Conservation (phyloP, 1,140 invertebrate genomes). For the Oncopodura yosiiana region DNA sequence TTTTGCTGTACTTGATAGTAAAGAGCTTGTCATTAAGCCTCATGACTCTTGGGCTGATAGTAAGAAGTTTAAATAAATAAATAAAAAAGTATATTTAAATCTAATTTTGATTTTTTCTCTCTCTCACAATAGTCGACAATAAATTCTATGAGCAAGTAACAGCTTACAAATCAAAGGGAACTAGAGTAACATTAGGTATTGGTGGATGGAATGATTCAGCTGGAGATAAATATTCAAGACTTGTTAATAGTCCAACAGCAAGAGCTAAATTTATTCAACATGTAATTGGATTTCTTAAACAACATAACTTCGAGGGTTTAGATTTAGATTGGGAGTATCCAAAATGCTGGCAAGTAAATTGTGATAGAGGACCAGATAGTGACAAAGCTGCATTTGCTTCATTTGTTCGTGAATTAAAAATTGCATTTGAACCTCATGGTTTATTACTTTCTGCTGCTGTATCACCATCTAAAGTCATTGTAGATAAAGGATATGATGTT, state of each 20-base stretch:
- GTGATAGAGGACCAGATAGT: constrained; percentile 61
- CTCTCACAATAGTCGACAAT: constrained; percentile 22
- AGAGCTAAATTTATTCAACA: constrained; percentile 62
- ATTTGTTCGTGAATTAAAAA: constrained; percentile 60
- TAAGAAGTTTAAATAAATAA: constrained; percentile 49
- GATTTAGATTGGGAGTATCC: constrained; percentile 82
- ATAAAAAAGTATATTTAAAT: neutral
- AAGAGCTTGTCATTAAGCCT: constrained; percentile 63
- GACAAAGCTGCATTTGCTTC: constrained; percentile 54
- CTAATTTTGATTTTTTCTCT: neutral
- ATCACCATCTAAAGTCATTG: constrained; percentile 75
- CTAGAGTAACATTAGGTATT: constrained; percentile 71
- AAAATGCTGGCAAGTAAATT: constrained; percentile 71
- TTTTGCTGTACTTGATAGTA: constrained; percentile 73
- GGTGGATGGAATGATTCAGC: constrained; percentile 85
- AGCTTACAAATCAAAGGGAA: constrained; percentile 62
- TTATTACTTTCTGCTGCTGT: constrained; percentile 70
- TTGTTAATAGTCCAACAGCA: constrained; percentile 63
- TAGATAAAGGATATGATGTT: constrained; percentile 74
- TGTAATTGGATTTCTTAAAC: constrained; percentile 62
- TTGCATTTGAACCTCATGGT: constrained; percentile 48
- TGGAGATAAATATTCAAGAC: constrained; percentile 70
- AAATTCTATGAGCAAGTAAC: constrained; percentile 71
- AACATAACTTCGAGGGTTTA: constrained; percentile 75
- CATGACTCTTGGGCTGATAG: constrained; percentile 83